phyloP scores from a whole-genome alignment of 2,113 vertebrate species.

The Ifrita kowaldi region DNA sequence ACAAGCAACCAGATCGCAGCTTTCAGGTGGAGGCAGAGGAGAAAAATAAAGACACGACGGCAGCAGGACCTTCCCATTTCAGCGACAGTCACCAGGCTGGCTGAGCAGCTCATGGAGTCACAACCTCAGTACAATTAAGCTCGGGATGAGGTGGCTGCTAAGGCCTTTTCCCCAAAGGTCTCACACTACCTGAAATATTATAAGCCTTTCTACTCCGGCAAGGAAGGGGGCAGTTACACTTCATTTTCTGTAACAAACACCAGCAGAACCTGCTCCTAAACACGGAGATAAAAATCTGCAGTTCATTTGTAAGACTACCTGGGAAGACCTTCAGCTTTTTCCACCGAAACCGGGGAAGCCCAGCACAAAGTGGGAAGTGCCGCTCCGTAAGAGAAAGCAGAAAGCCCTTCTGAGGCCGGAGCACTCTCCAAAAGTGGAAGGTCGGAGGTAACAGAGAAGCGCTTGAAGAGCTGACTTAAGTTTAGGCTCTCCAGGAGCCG shows the following conservation, averaged over 20 bases:
- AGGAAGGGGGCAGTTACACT: background rate
- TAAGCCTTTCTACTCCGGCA: background rate
- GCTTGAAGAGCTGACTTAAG: too few species aligned
- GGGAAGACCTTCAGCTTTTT: background rate
- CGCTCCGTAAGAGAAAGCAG: rapidly evolving
- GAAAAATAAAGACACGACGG: rapidly evolving
- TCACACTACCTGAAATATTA: background rate
- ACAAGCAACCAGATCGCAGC: background rate
- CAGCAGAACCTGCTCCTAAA: background rate
- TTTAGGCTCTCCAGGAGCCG: background rate
- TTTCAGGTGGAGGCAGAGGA: background rate
- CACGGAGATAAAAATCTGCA: background rate
- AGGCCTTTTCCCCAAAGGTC: background rate
- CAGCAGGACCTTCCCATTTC: background rate
- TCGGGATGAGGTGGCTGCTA: background rate
- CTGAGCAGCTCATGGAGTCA: background rate
- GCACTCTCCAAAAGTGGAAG: background rate
- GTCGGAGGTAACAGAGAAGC: background rate
- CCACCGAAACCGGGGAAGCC: background rate
- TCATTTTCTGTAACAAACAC: background rate
- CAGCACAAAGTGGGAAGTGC: rapidly evolving
- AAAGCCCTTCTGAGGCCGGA: background rate
- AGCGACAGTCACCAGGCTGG: background rate
- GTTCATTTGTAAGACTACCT: background rate
- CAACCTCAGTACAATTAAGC: background rate